Base-by-base conservation (phyloP, 1,140 invertebrate species). In the Lerema accius region DNA sequence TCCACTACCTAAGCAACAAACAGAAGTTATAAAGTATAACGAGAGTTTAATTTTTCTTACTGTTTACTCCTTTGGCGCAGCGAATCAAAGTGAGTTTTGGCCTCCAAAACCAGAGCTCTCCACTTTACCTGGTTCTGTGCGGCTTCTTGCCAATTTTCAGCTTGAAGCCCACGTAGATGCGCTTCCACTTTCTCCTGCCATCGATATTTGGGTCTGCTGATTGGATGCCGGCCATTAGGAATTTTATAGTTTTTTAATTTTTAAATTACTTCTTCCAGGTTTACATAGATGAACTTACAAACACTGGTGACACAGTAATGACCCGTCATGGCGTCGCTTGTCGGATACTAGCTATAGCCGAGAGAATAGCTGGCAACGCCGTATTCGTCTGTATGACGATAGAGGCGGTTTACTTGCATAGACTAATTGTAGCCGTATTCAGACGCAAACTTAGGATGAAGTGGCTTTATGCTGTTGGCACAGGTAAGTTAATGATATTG, bases 311-410 rank as follows among this genome's bases (percentile, higher is more conserved):
- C 0, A 91, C 86, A 0, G 78, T 88, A 0, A 91, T 94, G 90
- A 86, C 86, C 0, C 61, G 72, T 0, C 92, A 94, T 63, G 74
- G 84, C 0, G 3, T 84, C 14, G 64, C 62, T 1, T 94, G 93
- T 56, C 86, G 90, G 14, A 37, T 91, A 1, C 71, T 94, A n/a
- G 86, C 92, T 0, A 82, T 92, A 14, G 67, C 91, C 0, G 91
- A 93, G 51, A 89, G 91, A 15, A 49, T 89, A 0, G 86, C 91
- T 0, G 90, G 81, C 2, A 92, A 92, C 66, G 83, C 89, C 0
- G 92, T 93, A 1, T 94, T 93, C 69, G 84, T 92, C 0, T 93
- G 92, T 66, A 94, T 94, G 93, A 67, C 94, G n/a, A 76, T 93
- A 0, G 93, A 93, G 67, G 93, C 92, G 0, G 80, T 93, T 16